Evolutionary conservation across 2,888 invertebrate genomes (phyloP).

Genomic region (Drosophila vallismaia): DNA sequence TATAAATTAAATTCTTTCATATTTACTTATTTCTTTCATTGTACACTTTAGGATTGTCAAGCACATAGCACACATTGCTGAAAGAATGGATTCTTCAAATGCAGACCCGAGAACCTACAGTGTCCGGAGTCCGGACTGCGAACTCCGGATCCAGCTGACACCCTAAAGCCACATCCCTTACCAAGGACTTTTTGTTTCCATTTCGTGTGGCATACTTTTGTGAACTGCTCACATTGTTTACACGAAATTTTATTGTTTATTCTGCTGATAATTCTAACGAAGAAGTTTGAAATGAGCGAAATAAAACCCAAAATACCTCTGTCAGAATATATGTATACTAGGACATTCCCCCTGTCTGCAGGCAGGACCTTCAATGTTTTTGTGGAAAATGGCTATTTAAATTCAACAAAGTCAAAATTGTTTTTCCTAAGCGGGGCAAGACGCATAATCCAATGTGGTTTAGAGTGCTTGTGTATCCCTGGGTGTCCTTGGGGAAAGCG

Average conservation of each 20-base stretch:
- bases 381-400: slow-evolving; percentile 49
- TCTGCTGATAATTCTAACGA: slow-evolving; percentile 36
- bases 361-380: background rate
- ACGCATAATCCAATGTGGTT: slow-evolving; percentile 67
- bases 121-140: background rate
- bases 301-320: slow-evolving; percentile 28
- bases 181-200: background rate
- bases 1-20: too few species aligned
- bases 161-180: background rate
- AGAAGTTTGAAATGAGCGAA: slow-evolving; percentile 17
- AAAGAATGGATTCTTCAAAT: background rate
- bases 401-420: slow-evolving; percentile 60
- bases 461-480: slow-evolving; percentile 33
- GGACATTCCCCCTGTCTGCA: background rate
- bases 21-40: background rate
- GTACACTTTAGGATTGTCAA: background rate
- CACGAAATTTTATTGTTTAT: slow-evolving; percentile 59
- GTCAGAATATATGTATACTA: slow-evolving; percentile 23
- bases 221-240: slow-evolving; percentile 55
- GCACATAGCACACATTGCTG: background rate
- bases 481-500: slow-evolving; percentile 3
- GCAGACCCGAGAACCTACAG: too few species aligned
- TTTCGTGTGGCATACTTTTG: slow-evolving; percentile 50
- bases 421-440: slow-evolving; percentile 47
- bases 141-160: background rate